phyloP scores from a whole-genome alignment of 2,797 vertebrate genomes.

The Ceryle rudis region DNA sequence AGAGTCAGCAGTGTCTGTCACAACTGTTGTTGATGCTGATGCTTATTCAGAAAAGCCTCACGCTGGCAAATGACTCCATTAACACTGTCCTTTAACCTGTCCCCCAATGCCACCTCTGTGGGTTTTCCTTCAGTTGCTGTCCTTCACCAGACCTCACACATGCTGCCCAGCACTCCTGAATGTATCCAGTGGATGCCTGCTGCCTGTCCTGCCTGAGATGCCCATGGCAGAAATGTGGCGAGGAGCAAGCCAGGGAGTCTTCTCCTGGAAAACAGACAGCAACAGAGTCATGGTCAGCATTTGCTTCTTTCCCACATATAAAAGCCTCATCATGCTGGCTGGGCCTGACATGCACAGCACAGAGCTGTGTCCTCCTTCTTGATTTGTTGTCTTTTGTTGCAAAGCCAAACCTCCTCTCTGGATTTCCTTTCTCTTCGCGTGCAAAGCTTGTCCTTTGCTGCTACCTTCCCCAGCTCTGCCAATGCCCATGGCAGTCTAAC shows the following conservation, averaged over 20 bases:
- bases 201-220: neutral
- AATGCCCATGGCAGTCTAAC: neutral
- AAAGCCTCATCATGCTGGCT: accelerated
- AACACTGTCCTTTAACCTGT: neutral
- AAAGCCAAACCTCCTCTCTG: neutral
- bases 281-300: neutral
- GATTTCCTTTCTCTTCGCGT: neutral
- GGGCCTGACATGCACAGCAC: neutral
- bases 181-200: accelerated
- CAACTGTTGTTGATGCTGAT: neutral
- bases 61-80: neutral
- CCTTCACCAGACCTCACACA: accelerated
- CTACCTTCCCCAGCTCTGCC: neutral
- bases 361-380: neutral
- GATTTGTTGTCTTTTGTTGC: neutral
- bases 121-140: neutral
- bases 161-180: neutral
- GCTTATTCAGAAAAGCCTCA: neutral
- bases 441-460: neutral
- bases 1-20: neutral
- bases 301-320: neutral
- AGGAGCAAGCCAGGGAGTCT: neutral
- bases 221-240: accelerated
- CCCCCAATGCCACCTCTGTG: neutral
- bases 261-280: neutral